A percentile compares a stretch with the other conserved stretches of the same genome.
Evolutionary conservation across 2,113 vertebrate species (phyloP).

Genomic region (Plestiodon gilberti): DNA sequence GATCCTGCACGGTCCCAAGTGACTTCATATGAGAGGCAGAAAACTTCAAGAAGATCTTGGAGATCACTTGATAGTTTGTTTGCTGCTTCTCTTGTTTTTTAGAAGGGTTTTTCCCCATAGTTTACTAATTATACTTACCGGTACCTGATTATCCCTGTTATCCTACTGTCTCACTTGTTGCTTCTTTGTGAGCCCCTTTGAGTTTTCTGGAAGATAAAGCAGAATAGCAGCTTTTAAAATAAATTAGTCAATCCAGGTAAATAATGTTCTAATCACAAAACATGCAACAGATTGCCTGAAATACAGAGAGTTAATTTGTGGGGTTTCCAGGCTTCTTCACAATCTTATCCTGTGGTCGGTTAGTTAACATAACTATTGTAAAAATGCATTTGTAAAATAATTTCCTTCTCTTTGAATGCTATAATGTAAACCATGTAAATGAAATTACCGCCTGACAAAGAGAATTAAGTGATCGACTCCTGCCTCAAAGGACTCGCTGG

Average conservation of each 20-base stretch:
- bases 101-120: too few species aligned
- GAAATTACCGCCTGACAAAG: neutral
- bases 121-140: too few species aligned
- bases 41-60: too few species aligned
- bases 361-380: neutral
- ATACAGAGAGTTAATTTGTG: neutral
- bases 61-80: too few species aligned
- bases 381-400: conserved; percentile 14
- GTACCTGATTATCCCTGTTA: too few species aligned
- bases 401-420: neutral
- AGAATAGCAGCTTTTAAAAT: too few species aligned
- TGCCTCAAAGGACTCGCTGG: neutral
- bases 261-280: neutral
- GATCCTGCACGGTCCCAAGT: too few species aligned
- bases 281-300: neutral
- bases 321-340: neutral
- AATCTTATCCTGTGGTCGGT: neutral
- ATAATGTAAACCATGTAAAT: neutral
- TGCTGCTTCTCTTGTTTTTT: too few species aligned
- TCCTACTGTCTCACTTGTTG: too few species aligned
- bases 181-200: too few species aligned
- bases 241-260: neutral
- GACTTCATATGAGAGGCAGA: too few species aligned
- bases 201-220: too few species aligned
- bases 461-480: conserved; percentile 2